These are phyloP conservation scores for Silurus meridionalis DNA, from an alignment of 2,113 vertebrate species.

Conservation along the genomic window DNA sequence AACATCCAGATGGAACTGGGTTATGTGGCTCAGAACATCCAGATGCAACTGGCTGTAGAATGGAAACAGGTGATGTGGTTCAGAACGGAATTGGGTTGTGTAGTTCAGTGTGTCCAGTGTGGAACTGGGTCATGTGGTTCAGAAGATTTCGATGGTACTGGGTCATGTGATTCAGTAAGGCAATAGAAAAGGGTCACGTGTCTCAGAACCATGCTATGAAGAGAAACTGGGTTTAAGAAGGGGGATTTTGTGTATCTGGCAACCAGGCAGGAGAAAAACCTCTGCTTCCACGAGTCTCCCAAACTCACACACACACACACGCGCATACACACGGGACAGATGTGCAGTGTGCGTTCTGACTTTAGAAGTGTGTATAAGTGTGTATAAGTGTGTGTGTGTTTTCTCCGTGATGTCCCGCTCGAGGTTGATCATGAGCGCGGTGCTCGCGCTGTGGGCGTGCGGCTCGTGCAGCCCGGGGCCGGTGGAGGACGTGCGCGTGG, in stretches of 20 bases:
- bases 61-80: too few species aligned
- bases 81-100: too few species aligned
- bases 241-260: neutral
- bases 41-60: too few species aligned
- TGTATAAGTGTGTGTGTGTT: neutral
- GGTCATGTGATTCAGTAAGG: too few species aligned
- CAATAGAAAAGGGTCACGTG: too few species aligned
- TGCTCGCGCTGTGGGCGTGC: conserved; percentile 58
- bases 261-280: conserved; percentile 10
- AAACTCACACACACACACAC: neutral
- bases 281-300: neutral
- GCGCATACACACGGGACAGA: neutral
- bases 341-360: neutral
- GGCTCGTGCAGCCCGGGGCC: conserved; percentile 80
- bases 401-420: conserved; percentile 5
- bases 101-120: too few species aligned
- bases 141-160: too few species aligned
- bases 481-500: conserved; percentile 88
- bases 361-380: neutral
- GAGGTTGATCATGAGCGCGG: conserved; percentile 54
- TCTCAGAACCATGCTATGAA: too few species aligned
- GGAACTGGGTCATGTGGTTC: too few species aligned
- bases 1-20: too few species aligned
- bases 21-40: too few species aligned
- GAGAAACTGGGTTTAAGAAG: neutral